Base-by-base conservation (phyloP, 2,888 invertebrate species). In the Sphaerophoria rueppellii region DNA sequence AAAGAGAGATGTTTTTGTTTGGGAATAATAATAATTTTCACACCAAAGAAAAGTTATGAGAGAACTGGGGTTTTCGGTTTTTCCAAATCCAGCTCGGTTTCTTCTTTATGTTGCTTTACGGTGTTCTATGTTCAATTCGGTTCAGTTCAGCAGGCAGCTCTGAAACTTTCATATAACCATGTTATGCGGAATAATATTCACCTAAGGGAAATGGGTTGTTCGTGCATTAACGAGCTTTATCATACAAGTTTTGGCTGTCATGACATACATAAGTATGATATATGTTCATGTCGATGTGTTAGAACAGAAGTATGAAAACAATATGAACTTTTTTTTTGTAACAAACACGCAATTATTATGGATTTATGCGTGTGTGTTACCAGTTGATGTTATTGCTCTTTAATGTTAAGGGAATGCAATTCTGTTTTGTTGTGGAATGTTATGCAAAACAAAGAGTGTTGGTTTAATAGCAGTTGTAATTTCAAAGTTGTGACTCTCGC, bases 281-380 rank as follows among this genome's bases (percentile, higher is more conserved):
- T 24, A 12, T 43, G 9, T 43, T 43, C 9, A 43, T 43, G 24
- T 50, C n/a, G 4, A 32, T 9, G 24, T 58, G 34, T 43, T 24
- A 24, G 24, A 24, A 24, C 1, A 24, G 24, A 4, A 24, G 9
- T 11, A 60, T n/a, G 60, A 60, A 60, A 60, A 60, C 60, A 60
- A 43, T 60, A 24, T n/a, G 40, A 60, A 60, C 12, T 60, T 60
- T 60, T 37, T 60, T 24, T 43, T 9, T 43, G 11, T 11, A 24
- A 60, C 24, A 60, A 60, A 60, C 60, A 60, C 43, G 43, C 60
- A 24, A 60, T 60, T 60, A 60, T 60, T 43, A 43, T 40, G 43
- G 12, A 60, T 60, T 24, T 43, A 60, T 60, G 58, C 24, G 1
- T 11, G 6, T 43, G 9, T 43, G 9, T 6, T 5, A 24, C 24